Base-by-base conservation (phyloP, 1,140 invertebrate genomes). In the Brachionus sp. region DNA sequence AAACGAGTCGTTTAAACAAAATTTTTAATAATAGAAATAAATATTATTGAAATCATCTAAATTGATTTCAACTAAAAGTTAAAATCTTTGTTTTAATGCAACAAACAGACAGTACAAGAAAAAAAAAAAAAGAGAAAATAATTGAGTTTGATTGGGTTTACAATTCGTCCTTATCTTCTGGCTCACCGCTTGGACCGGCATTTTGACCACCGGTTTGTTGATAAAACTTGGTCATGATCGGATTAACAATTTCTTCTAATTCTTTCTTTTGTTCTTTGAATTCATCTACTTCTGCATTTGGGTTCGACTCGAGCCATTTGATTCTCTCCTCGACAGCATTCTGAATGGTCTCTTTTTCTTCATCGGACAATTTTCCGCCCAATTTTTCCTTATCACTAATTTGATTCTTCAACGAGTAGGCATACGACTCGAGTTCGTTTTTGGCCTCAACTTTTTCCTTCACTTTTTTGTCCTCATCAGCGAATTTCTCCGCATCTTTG, bases 391-490 rank as follows among this genome's bases (percentile, higher is more conserved):
- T 80, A 88, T 99, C 97, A 50, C 91, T 91, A 23, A 99, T 91
- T 89, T 99, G 98, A 89, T 97, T 98, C 91, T 99, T 99, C 35
- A 99, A 91, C 7, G 95, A 95, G 88, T 99, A 99, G 0, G 95
- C 95, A 86, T 98, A 98, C 35, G 95, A 96, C 90, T 99, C 97
- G 42, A 99, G 90, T 84, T 91, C 90, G 85, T 92, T 91, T 77
- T 95, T 93, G 0, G 97, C 93, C 88, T 99, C 97, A 1, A 99
- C 97, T 66, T 93, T 91, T 88, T 98, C 96, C 90, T 99, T 99
- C 44, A 97, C 89, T 90, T 95, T 96, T 90, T 97, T 97, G 88
- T 99, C 97, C 85, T 99, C 97, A 86, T 98, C 96, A 25, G 96
- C 95, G 89, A 98, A 99, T 87, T 96, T 96, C 90, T 99, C 97